Percentiles rank a stretch among this genome's conserved stretches.
phyloP scores from a whole-genome alignment of 1,140 invertebrate genomes.

The Octopus sinensis region DNA sequence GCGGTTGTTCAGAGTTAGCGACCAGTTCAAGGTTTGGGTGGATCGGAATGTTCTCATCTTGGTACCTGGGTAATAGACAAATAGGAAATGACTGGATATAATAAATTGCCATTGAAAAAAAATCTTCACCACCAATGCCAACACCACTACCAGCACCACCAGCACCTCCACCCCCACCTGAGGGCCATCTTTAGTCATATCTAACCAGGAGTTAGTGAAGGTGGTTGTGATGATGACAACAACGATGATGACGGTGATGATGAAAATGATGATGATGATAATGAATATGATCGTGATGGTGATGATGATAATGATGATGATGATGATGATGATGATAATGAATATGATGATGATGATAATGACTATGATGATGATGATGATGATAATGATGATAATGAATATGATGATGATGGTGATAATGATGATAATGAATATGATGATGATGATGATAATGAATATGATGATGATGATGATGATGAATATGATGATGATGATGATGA shows the following conservation, averaged over 20 bases:
- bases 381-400: slow-evolving; percentile 19
- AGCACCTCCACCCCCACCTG: not conserved
- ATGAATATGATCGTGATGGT: not conserved
- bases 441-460: too few species aligned
- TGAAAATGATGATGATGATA: not conserved
- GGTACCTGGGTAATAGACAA: slow-evolving; percentile 60
- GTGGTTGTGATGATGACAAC: too few species aligned
- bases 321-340: slow-evolving; percentile 23
- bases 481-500: too few species aligned
- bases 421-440: slow-evolving; percentile 21
- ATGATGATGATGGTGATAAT: too few species aligned
- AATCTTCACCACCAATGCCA: too few species aligned
- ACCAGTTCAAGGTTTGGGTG: slow-evolving; percentile 77
- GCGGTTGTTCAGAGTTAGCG: slow-evolving; percentile 81
- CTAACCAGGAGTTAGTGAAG: too few species aligned
- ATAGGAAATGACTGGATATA: too few species aligned
- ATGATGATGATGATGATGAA: too few species aligned
- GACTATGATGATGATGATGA: slow-evolving; percentile 21
- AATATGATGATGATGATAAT: slow-evolving; percentile 23
- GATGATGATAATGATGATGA: slow-evolving; percentile 22
- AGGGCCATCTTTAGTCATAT: not conserved
- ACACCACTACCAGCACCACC: too few species aligned
- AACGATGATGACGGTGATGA: too few species aligned
- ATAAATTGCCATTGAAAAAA: too few species aligned
- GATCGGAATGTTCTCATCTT: slow-evolving; percentile 70